These are phyloP conservation scores for Forbesichthys agassizii DNA, from an alignment of 2,113 vertebrate species.

Conservation along the genomic window DNA sequence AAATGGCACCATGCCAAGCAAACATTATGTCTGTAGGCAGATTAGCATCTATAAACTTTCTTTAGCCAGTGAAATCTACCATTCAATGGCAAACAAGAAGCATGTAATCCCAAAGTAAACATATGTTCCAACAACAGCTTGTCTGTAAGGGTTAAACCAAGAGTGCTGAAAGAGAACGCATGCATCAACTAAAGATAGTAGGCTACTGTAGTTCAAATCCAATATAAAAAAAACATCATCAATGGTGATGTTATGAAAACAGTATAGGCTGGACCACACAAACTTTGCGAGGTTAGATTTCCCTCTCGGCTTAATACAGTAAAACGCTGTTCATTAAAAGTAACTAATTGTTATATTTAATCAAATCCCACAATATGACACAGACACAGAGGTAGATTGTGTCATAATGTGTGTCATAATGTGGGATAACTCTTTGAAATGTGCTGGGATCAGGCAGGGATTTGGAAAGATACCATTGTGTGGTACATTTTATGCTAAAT, in stretches of 20 bases:
- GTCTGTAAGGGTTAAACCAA: slow-evolving; percentile 1
- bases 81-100: not conserved
- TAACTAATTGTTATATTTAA: too few relatives aligned
- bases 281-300: too few relatives aligned
- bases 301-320: too few relatives aligned
- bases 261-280: too few relatives aligned
- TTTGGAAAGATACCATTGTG: too few relatives aligned
- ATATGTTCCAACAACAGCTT: slow-evolving; percentile 22
- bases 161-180: slow-evolving; percentile 1
- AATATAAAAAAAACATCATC: slow-evolving; percentile 12
- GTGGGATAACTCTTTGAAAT: too few relatives aligned
- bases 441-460: too few relatives aligned
- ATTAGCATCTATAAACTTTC: slow-evolving; percentile 10
- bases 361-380: too few relatives aligned
- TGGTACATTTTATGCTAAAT: not conserved
- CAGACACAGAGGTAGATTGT: too few relatives aligned
- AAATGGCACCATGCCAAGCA: slow-evolving; percentile 6
- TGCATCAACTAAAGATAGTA: slow-evolving; percentile 17
- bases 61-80: slow-evolving; percentile 2
- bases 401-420: too few relatives aligned
- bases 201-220: not conserved
- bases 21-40: slow-evolving; percentile 14
- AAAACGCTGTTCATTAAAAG: too few relatives aligned
- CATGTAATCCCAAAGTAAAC: slow-evolving; percentile 43
- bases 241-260: too few relatives aligned